Evolutionary conservation across 2,797 vertebrate species (phyloP).

Genomic region (Acestrorhynchus altus): DNA sequence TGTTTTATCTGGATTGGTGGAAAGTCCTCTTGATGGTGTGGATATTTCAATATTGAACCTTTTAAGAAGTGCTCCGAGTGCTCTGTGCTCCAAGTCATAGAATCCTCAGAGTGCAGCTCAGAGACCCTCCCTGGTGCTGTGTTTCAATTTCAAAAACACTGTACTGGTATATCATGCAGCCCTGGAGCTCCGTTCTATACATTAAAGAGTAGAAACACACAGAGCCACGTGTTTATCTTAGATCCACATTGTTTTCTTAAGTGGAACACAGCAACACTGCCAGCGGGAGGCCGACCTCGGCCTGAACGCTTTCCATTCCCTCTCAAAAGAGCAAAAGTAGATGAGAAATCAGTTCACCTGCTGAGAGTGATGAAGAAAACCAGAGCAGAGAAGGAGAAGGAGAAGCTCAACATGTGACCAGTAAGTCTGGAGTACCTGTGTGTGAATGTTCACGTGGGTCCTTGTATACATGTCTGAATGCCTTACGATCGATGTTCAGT

Average conservation of each 20-base stretch:
- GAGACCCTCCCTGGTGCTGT: no score
- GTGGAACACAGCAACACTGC: conserved; percentile 48
- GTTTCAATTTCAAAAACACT: no score
- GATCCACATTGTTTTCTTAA: conserved; percentile 48
- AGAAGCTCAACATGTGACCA: not conserved
- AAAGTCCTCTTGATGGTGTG: no score
- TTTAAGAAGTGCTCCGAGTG: no score
- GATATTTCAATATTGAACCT: no score
- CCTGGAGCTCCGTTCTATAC: not conserved
- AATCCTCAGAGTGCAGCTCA: no score
- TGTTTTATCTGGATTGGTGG: no score
- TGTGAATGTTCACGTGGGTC: conserved; percentile 55
- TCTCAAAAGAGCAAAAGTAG: conserved; percentile 46
- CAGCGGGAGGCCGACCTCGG: conserved; percentile 44
- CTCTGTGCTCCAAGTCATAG: no score
- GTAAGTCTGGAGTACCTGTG: conserved; percentile 40
- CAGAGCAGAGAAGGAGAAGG: not conserved
- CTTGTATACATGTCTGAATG: conserved; percentile 47
- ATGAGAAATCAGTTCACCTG: conserved; percentile 8
- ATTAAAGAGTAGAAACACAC: conserved; percentile 21
- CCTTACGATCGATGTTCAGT: conserved; percentile 38
- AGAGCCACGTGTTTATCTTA: conserved; percentile 31
- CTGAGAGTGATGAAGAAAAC: conserved; percentile 11
- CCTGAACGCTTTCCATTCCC: conserved; percentile 34
- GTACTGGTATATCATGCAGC: not conserved